Evolutionary conservation across 2,888 invertebrate genomes (phyloP).

Genomic region (Nephrotoma guestfalica): DNA sequence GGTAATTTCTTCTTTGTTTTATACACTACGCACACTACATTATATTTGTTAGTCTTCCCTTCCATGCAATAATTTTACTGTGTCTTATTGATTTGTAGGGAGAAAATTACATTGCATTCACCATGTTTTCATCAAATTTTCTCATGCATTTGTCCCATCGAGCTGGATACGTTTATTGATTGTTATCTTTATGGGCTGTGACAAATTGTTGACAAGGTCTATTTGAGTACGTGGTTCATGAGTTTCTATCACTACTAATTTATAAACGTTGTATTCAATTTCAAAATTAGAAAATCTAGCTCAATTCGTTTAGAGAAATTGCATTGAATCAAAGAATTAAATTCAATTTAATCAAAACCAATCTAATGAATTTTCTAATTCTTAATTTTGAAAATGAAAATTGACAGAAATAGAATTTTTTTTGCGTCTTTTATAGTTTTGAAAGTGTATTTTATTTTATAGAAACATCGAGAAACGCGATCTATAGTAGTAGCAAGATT

Average conservation of each 20-base stretch:
- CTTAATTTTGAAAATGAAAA: not conserved
- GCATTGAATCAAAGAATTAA: not conserved
- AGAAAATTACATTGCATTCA: not conserved
- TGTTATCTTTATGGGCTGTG: not conserved
- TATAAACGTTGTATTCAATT: not conserved
- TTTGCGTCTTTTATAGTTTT: not conserved
- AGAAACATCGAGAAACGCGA: not conserved
- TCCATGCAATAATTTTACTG: not conserved
- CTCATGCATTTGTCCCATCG: not conserved
- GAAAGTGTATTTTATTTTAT: not conserved
- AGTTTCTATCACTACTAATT: not conserved
- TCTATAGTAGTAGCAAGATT: not conserved
- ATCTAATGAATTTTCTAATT: not conserved
- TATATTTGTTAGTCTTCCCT: not conserved
- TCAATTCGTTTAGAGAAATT: not conserved
- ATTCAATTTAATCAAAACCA: not conserved
- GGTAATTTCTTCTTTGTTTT: not conserved
- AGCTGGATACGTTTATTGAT: not conserved
- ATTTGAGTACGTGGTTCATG: not conserved
- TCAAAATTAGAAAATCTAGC: not conserved
- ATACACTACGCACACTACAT: not conserved
- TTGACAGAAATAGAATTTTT: not conserved
- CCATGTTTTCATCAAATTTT: not conserved
- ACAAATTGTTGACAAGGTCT: not conserved
- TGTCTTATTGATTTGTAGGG: not conserved